Evolutionary conservation across 1,140 invertebrate species (phyloP), one percentile per base, ranked within the genome.

Genomic region (Lepidurus apus): DNA sequence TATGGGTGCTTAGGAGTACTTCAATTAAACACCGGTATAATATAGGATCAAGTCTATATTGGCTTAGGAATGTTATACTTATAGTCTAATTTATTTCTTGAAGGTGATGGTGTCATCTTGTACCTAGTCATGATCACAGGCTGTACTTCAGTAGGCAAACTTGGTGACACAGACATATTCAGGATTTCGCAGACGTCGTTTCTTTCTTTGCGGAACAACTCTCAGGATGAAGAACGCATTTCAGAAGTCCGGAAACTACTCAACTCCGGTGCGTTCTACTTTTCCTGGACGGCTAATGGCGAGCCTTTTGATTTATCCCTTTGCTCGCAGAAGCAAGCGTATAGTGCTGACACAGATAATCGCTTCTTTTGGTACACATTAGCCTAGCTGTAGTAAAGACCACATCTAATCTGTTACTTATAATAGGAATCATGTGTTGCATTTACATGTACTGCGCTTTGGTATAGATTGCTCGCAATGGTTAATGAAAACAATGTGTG

Each of bases 221-320:
- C 91, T 78, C 88, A 90, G 82, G 90, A 94, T 83, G 92, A 95
- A 82, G 93, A 95, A 81, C 87, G 92, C 84, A 91, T 96, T 81
- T 86, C 89, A 79, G 91, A 97, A 84, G 90, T 95, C 13, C 86
- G 92, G 78, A 97, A 97, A 86, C 87, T 99, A 44, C 87, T 99
- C 4, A 98, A 96, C 85, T 98, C 96, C 34, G 96, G 96, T 11
- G 97, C 96, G 21, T 98, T 98, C 85, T 98, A 98, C 84, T 98
- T 98, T 85, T 94, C 95, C 1, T 96, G 95, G 91, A 88, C 88
- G 26, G 79, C 82, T 8, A 80, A 85, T 44, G 85, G 87, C 53
- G 85, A 88, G 65, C 85, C 87, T 74, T 85, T 97, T 83, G 96
- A 98, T 87, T 89, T 98, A 34, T 98, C 95, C 11, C 85, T 98